Percentiles rank a stretch among this genome's conserved stretches.
Evolutionary conservation across 2,888 invertebrate species (phyloP).

Genomic region (Agelastica alni): DNA sequence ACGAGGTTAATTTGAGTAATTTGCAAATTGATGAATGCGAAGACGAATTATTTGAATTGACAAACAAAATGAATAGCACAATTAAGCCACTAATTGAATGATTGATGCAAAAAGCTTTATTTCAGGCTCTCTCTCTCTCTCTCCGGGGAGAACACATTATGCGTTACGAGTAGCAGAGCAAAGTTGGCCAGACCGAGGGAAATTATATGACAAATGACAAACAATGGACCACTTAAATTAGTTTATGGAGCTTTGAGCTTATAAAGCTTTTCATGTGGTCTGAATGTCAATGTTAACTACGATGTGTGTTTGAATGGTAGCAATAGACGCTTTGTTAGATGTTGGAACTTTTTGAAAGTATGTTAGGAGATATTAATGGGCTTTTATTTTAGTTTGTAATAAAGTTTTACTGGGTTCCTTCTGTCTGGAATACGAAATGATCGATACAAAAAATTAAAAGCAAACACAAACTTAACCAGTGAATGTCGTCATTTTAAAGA

Average conservation of each 20-base stretch:
- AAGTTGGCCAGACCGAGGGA: constrained; percentile 35
- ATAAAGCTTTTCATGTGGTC: constrained; percentile 36
- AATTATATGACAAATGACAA: constrained; percentile 51
- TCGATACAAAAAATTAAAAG: too few species aligned
- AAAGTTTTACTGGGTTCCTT: too few species aligned
- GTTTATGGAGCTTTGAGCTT: constrained; percentile 43
- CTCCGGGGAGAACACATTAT: constrained; percentile 30
- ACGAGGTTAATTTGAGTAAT: constrained; percentile 42
- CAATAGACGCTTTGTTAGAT: constrained; percentile 11
- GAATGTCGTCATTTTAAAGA: too few species aligned
- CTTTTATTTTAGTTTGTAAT: background rate
- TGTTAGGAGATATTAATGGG: constrained; percentile 5
- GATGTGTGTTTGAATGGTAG: constrained; percentile 22
- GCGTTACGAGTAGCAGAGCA: constrained; percentile 25
- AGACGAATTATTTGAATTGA: constrained; percentile 52
- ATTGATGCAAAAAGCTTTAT: constrained; percentile 52
- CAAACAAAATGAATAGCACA: constrained; percentile 56
- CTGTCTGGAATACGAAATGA: too few species aligned
- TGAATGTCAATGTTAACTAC: constrained; percentile 33
- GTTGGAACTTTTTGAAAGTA: constrained; percentile 1
- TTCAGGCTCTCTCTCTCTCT: constrained; percentile 23
- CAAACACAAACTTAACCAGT: too few species aligned
- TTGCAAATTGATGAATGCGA: constrained; percentile 52
- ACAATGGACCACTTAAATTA: constrained; percentile 50
- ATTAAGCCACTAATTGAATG: constrained; percentile 57